These are phyloP conservation scores for Mustela erminea DNA, from an alignment of 2,797 vertebrate genomes.

Conservation along the genomic window DNA sequence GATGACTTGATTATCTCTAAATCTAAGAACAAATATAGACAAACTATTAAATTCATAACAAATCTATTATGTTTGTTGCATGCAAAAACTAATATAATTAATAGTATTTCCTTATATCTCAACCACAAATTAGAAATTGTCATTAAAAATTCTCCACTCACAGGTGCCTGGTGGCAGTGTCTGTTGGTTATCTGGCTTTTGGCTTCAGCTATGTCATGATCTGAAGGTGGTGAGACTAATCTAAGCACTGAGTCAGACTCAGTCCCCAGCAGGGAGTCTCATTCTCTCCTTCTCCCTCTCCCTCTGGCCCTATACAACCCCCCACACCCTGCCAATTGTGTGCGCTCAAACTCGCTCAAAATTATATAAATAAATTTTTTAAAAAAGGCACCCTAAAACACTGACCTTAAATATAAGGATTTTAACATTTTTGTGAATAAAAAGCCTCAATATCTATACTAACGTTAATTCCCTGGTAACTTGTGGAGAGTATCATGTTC, in stretches of 20 bases:
- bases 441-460: not conserved
- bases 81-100: not conserved
- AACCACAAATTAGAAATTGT: not conserved
- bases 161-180: not conserved
- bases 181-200: not conserved
- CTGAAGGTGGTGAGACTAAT: not conserved
- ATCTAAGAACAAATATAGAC: not conserved
- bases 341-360: not conserved
- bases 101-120: not conserved
- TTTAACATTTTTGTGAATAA: not conserved
- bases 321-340: no score
- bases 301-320: no score
- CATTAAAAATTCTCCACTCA: not conserved
- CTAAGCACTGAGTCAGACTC: not conserved
- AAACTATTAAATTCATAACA: not conserved
- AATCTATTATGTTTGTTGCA: not conserved
- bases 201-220: not conserved
- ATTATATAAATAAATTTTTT: not conserved
- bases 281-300: not conserved
- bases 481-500: not conserved
- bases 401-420: not conserved
- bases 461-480: conserved; percentile 21
- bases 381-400: not conserved
- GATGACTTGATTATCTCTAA: not conserved
- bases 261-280: not conserved